Evolutionary conservation across 2,113 vertebrate genomes (phyloP).

Genomic region (Casuarius casuarius): DNA sequence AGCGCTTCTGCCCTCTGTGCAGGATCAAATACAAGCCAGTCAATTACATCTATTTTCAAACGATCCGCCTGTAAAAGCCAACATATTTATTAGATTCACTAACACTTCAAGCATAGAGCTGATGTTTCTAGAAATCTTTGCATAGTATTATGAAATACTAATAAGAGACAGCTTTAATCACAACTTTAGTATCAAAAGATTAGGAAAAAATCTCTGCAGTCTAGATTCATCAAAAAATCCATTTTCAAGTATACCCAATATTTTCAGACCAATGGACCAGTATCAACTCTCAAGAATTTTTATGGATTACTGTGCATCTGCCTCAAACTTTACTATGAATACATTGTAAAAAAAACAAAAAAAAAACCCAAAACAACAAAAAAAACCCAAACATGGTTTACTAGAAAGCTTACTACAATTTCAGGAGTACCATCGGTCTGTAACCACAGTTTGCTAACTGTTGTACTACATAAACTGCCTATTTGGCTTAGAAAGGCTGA

Average conservation of each 20-base stretch:
- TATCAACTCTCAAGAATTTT: background rate
- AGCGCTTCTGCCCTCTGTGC: slow-evolving; percentile 93
- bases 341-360: background rate
- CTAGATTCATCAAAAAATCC: background rate
- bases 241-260: background rate
- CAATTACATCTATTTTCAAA: slow-evolving; percentile 93
- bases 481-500: background rate
- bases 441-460: background rate
- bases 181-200: background rate
- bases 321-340: background rate
- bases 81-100: background rate
- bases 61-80: slow-evolving; percentile 85
- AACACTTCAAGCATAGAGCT: background rate
- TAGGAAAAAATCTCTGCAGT: background rate
- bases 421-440: background rate
- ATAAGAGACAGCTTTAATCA: background rate
- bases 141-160: background rate
- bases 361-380: too few species aligned
- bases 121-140: background rate
- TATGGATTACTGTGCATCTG: background rate
- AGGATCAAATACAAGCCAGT: slow-evolving; percentile 95
- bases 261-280: background rate
- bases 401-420: background rate
- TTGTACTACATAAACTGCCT: background rate
- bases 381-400: background rate